Evolutionary conservation across 92 coral and sea anemone species (phyloP).

Genomic region (Porites divaricata): DNA sequence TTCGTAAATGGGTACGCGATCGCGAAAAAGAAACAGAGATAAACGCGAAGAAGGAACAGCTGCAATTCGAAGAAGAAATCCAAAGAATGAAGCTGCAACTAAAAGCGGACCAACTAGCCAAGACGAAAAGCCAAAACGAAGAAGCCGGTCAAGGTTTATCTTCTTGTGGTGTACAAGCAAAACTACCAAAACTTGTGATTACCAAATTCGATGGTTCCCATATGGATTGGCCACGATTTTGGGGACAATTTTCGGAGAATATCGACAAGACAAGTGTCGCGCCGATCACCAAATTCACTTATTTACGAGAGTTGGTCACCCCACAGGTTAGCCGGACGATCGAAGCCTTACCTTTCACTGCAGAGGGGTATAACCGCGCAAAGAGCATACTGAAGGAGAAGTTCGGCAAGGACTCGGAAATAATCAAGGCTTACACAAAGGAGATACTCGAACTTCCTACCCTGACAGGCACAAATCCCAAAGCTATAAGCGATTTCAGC

Average conservation of each 20-base stretch:
- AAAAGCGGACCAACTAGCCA: neutral
- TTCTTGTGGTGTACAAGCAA: neutral
- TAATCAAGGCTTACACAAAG: constrained; percentile 21
- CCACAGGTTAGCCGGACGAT: neutral
- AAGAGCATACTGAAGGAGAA: neutral
- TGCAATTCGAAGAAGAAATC: neutral
- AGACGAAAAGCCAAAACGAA: neutral
- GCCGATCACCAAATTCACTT: neutral
- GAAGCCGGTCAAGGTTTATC: neutral
- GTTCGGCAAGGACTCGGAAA: neutral
- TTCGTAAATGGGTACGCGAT: neutral
- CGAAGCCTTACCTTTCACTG: neutral
- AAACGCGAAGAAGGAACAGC: neutral
- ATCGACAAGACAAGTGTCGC: neutral
- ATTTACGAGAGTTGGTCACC: neutral
- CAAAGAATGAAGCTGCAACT: neutral
- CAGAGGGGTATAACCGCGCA: neutral
- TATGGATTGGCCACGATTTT: too few relatives aligned
- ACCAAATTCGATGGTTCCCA: too few relatives aligned
- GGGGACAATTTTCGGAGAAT: neutral
- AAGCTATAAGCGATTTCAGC: neutral
- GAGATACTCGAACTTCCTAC: constrained; percentile 23
- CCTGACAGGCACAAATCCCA: neutral
- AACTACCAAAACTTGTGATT: neutral
- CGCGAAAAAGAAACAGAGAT: neutral